Evolutionary conservation across 2,797 vertebrate genomes (phyloP).

Genomic region (Cynopterus sphinx): DNA sequence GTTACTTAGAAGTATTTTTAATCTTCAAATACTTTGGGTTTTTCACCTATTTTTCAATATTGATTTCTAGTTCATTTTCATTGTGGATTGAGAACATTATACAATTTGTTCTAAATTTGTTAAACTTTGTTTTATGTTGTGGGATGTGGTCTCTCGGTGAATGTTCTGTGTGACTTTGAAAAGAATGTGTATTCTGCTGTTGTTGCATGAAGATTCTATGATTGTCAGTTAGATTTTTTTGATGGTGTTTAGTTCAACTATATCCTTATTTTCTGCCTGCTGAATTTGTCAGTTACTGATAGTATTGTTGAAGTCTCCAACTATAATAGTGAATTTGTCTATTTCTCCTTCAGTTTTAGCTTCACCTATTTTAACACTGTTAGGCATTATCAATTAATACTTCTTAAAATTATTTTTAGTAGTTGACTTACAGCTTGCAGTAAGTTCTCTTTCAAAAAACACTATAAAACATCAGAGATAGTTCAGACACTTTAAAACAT

Average conservation of each 20-base stretch:
- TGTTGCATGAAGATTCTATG: background rate
- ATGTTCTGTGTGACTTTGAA: background rate
- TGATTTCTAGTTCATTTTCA: background rate
- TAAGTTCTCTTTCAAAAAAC: background rate
- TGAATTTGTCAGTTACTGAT: background rate
- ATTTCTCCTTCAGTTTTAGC: background rate
- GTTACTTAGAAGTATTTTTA: background rate
- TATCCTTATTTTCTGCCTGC: background rate
- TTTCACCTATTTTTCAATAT: background rate
- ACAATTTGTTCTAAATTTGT: background rate
- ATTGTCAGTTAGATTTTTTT: background rate
- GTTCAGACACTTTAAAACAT: background rate
- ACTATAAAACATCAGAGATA: background rate
- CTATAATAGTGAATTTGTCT: background rate
- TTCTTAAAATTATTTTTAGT: background rate
- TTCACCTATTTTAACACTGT: background rate
- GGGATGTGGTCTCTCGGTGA: background rate
- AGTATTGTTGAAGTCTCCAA: background rate
- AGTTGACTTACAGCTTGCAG: background rate
- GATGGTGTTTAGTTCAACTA: background rate
- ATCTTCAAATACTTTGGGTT: background rate
- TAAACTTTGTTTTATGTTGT: background rate
- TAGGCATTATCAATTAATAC: background rate
- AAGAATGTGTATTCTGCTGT: background rate
- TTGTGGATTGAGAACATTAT: background rate